These are phyloP conservation scores for Drosophila lutescens DNA, from an alignment of 2,888 invertebrate species.

Conservation along the genomic window DNA sequence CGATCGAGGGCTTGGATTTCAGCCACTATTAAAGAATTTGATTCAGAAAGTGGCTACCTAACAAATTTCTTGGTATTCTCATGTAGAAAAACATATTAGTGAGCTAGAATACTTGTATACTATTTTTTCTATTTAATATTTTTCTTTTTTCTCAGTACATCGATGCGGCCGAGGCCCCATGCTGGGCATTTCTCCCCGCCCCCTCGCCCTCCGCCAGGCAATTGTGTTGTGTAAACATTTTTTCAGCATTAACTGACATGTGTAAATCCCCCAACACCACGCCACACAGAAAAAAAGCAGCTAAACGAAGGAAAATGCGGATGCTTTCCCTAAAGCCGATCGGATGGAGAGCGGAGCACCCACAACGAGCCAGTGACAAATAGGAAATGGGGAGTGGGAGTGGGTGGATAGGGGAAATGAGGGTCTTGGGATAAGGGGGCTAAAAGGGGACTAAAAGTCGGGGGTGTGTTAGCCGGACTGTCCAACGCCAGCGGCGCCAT, in stretches of 20 bases:
- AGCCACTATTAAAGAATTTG: too few species aligned
- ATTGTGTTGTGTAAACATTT: constrained; percentile 77
- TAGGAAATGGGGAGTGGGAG: constrained; percentile 41
- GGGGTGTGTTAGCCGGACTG: constrained; percentile 44
- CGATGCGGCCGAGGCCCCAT: constrained; percentile 16
- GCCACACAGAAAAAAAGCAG: constrained; percentile 15
- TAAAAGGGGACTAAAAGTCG: neutral
- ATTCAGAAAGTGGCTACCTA: too few species aligned
- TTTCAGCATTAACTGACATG: constrained; percentile 76
- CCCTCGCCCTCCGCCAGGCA: constrained; percentile 43
- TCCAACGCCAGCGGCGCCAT: constrained; percentile 66
- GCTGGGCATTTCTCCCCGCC: constrained; percentile 6
- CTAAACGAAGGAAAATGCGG: constrained; percentile 32
- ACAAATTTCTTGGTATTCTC: too few species aligned
- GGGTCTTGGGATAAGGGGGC: neutral
- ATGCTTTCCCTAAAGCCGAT: constrained; percentile 36
- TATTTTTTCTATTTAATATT: too few species aligned
- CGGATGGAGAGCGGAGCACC: constrained; percentile 39
- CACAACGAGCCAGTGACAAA: constrained; percentile 68
- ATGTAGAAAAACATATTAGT: too few species aligned
- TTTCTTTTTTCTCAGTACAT: neutral
- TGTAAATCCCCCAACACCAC: constrained; percentile 58
- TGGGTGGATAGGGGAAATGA: neutral
- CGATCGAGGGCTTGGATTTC: too few species aligned
- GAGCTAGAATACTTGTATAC: too few species aligned